Conservation (phyloP, 2,113 vertebrate species). For the Aviceda subcristata region DNA sequence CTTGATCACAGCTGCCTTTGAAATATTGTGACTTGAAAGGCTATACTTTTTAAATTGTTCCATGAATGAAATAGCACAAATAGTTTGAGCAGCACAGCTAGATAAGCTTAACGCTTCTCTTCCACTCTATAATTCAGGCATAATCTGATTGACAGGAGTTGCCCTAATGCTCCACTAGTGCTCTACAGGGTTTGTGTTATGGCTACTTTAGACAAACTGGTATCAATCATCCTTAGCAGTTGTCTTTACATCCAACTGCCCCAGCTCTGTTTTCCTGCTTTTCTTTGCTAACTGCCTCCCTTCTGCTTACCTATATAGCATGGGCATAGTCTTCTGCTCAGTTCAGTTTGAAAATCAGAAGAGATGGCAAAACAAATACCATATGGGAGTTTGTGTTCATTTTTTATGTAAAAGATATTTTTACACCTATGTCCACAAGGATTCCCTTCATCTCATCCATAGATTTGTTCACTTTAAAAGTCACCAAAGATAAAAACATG, state of each 20-base stretch:
- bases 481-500: background rate
- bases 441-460: background rate
- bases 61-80: background rate
- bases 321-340: constrained; percentile 77
- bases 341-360: constrained; percentile 72
- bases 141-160: background rate
- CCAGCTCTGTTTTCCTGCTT: background rate
- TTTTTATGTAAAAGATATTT: constrained; percentile 84
- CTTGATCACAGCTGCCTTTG: background rate
- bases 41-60: background rate
- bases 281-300: background rate
- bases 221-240: background rate
- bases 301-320: constrained; percentile 86
- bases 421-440: constrained; percentile 92
- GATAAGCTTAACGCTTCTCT: background rate
- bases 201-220: background rate
- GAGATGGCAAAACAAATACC: constrained; percentile 86
- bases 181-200: background rate
- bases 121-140: background rate
- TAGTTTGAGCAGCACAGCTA: background rate
- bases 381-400: constrained; percentile 83
- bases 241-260: background rate
- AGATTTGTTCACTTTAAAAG: background rate
- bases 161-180: background rate
- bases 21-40: background rate